Base-by-base conservation (phyloP, 2,113 vertebrate species). In the Sarotherodon lohbergeri region DNA sequence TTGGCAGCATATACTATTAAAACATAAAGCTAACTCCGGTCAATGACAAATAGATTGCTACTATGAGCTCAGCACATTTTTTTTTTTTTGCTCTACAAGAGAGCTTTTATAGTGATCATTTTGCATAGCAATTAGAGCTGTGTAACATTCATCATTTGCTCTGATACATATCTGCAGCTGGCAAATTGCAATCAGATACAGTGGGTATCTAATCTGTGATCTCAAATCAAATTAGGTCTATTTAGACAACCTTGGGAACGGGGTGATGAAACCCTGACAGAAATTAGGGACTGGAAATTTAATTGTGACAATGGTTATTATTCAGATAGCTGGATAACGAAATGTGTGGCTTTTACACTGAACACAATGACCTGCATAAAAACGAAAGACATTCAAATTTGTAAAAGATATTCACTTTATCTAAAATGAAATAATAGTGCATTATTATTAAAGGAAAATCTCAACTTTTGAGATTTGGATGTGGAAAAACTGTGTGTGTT, bases 221-320 rank as follows among this genome's bases (percentile, higher is more conserved):
- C 94, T 94, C 90, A 95, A 95, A 95, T 96, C 95, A 95, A 95
- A 96, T 96, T 95, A 95, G 94, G 91, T 94, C 94, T 95, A 95
- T 96, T 96, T 95, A 94, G 95, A 94, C 94, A 94, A 95, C 94
- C 93, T 94, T 94, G 93, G 90, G 93, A 87, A 91, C 17, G 83
- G 89, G 92, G 90, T 92, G 95, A 92, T 90, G 93, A 96, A 94
- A 93, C 92, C 94, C 89, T 93, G 96, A 96, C 94, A 96, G 97
- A 97, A 98, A 94, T 94, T 97, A 97, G 96, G 96, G 97, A 94
- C 95, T 97, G 96, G 96, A 97, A 97, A 98, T 98, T 97, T 97
- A 98, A 98, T 97, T 94, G 93, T 87, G 91, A 93, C 87, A 93
- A 94, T 96, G 96, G 96, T 96, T 96, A 95, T 93, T 94, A 96